These are phyloP conservation scores for Apus apus DNA, from an alignment of 2,113 vertebrate genomes.

Conservation along the genomic window DNA sequence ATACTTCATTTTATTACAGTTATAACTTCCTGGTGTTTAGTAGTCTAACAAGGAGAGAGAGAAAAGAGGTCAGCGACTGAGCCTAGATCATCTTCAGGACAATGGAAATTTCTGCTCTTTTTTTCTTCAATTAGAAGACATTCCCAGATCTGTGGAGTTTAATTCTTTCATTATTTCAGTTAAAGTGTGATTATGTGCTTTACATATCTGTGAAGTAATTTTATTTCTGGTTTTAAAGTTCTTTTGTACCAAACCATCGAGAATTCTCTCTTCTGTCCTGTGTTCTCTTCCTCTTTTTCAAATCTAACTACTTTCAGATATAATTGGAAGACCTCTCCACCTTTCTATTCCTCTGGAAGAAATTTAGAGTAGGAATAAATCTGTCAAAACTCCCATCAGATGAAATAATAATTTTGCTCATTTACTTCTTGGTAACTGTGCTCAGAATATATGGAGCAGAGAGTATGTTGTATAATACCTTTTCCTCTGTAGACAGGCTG, in stretches of 20 bases:
- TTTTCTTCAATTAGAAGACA: conserved; percentile 10
- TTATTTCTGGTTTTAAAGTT: not conserved
- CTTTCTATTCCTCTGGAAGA: conserved; percentile 17
- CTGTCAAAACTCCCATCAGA: conserved; percentile 10
- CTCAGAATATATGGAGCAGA: not conserved
- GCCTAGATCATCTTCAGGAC: conserved; percentile 45
- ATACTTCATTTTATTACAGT: conserved; percentile 29
- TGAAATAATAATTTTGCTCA: conserved; percentile 38
- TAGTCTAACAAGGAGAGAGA: conserved; percentile 42
- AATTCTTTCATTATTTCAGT: conserved; percentile 47
- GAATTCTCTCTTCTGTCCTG: not conserved
- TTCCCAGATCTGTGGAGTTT: conserved; percentile 18
- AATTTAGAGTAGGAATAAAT: conserved; percentile 52
- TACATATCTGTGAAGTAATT: not conserved
- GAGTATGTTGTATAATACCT: not conserved
- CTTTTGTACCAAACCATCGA: not conserved
- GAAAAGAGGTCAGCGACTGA: conserved; percentile 43
- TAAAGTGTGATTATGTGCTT: conserved; percentile 26
- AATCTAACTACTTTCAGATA: not conserved
- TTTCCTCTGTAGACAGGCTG: not conserved
- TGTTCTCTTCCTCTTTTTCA: not conserved
- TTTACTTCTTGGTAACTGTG: conserved; percentile 18
- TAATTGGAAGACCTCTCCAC: conserved; percentile 35
- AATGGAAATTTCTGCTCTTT: conserved; percentile 40
- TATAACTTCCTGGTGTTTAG: conserved; percentile 57